phyloP scores from a whole-genome alignment of 2,797 vertebrate species.

The Rhabdomys pumilio region DNA sequence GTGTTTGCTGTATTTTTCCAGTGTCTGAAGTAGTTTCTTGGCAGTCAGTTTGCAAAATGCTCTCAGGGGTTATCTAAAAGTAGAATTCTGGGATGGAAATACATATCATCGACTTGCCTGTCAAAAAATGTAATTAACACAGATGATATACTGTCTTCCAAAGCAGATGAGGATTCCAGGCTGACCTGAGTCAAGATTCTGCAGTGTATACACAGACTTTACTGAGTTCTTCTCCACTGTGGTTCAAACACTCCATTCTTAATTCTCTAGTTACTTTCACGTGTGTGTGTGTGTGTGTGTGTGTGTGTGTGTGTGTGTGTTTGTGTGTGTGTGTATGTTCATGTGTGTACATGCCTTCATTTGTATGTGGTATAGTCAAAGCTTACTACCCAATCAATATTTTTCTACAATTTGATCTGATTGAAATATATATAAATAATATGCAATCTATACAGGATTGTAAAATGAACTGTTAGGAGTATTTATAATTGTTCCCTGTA shows the following conservation, averaged over 20 bases:
- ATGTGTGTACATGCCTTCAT: accelerated
- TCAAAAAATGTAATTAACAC: conserved; percentile 71
- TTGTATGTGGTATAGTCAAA: not conserved
- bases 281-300: accelerated
- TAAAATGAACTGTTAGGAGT: not conserved
- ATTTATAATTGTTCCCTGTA: not conserved
- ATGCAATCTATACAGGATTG: not conserved
- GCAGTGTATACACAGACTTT: not conserved
- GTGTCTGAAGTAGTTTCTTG: conserved; percentile 70
- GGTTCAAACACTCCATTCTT: not conserved
- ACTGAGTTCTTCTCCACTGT: not conserved
- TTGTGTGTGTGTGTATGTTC: accelerated
- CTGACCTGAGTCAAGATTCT: conserved; percentile 23
- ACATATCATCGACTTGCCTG: conserved; percentile 51
- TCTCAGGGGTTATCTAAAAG: conserved; percentile 71
- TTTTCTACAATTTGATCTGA: conserved; percentile 7
- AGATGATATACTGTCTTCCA: conserved; percentile 53
- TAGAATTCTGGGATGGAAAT: conserved; percentile 65
- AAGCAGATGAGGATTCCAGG: conserved; percentile 49
- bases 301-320: no score
- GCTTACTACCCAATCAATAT: not conserved
- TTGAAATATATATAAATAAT: not conserved
- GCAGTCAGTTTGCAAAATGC: conserved; percentile 72
- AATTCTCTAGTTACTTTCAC: not conserved
- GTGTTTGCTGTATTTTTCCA: conserved; percentile 66